Conservation (phyloP, 2,797 vertebrate species). For the Sphenopsis melanotis region DNA sequence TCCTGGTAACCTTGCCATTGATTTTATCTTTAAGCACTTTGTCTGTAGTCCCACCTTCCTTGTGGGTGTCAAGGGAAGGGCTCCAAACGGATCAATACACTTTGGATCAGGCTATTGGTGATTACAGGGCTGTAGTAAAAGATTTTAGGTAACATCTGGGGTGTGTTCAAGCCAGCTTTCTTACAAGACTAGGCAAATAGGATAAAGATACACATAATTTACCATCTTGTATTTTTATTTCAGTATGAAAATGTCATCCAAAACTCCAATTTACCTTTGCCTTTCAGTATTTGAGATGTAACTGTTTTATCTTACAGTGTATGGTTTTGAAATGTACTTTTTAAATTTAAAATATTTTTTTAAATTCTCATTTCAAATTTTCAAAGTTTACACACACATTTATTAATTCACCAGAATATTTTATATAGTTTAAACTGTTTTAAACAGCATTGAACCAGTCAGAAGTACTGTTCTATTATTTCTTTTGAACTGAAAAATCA, state of each 20-base stretch:
- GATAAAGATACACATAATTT: not conserved
- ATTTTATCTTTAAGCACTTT: constrained; percentile 2
- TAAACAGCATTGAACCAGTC: not conserved
- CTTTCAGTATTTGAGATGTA: not conserved
- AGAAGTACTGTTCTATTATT: not conserved
- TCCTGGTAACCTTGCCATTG: not conserved
- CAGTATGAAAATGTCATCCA: not conserved
- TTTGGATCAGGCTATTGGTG: not conserved
- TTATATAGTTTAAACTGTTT: not conserved
- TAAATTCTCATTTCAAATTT: not conserved
- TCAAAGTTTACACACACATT: not conserved
- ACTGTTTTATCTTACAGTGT: not conserved
- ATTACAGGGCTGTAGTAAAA: not conserved
- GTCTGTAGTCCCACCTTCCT: not conserved
- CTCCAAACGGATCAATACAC: not conserved
- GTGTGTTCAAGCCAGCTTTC: not conserved
- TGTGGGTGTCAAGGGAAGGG: not conserved
- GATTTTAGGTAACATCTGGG: not conserved
- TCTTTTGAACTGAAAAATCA: not conserved
- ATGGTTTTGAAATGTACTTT: not conserved
- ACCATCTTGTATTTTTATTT: not conserved
- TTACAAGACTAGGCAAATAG: not conserved
- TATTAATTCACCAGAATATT: not conserved
- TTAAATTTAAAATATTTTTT: not conserved
- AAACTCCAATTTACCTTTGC: not conserved